Percentiles rank a stretch among this genome's conserved stretches.
These are phyloP conservation scores for Penelope pileata DNA, from an alignment of 2,113 vertebrate genomes.

Conservation along the genomic window DNA sequence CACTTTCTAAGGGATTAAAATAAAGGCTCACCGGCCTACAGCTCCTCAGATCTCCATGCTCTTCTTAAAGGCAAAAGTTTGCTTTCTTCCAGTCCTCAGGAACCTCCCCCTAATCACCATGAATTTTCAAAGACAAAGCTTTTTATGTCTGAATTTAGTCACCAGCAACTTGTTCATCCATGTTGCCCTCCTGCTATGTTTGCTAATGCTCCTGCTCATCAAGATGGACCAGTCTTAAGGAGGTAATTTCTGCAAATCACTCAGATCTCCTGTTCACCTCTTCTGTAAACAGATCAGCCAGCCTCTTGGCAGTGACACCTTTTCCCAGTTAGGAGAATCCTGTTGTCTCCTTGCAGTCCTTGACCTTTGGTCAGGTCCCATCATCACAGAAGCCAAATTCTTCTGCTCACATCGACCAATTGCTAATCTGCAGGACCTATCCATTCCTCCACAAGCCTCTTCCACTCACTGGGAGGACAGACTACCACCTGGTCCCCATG, in stretches of 20 bases:
- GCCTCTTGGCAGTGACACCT: background rate
- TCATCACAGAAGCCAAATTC: no score
- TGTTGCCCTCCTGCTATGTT: background rate
- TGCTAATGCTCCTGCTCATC: background rate
- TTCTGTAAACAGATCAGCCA: background rate
- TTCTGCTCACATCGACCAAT: background rate
- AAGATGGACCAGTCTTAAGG: background rate
- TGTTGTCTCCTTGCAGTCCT: background rate
- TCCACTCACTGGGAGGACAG: background rate
- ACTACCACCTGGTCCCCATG: background rate
- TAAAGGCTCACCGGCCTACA: background rate
- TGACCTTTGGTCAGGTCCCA: background rate
- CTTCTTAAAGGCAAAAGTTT: background rate
- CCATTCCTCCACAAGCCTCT: background rate
- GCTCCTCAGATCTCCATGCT: background rate
- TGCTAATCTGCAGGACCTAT: background rate
- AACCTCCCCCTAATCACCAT: background rate
- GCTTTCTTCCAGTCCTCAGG: background rate
- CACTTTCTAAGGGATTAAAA: background rate
- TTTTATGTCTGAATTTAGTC: background rate
- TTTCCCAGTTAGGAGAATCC: background rate
- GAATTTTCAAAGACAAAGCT: background rate
- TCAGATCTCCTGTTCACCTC: background rate
- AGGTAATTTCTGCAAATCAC: background rate
- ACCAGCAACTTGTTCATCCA: background rate